Evolutionary conservation across 2,888 invertebrate genomes (phyloP).

Genomic region (Hirtodrosophila duncani): DNA sequence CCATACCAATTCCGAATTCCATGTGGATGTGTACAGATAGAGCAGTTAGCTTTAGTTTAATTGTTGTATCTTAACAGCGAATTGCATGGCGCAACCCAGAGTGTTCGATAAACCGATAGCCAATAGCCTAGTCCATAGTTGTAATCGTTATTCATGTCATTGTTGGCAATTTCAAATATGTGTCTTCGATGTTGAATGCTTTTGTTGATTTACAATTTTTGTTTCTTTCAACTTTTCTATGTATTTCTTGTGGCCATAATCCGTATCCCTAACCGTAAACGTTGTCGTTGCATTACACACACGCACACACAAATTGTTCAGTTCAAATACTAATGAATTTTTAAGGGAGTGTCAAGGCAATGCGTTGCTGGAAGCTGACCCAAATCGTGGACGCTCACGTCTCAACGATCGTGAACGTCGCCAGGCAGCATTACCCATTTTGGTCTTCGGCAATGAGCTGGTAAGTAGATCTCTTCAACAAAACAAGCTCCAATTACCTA

Average conservation of each 20-base stretch:
- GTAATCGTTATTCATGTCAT: slow-evolving; percentile 11
- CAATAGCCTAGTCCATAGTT: too few relatives aligned
- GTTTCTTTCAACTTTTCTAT: slow-evolving; percentile 40
- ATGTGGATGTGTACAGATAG: too few relatives aligned
- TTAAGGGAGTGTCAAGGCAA: slow-evolving; percentile 84
- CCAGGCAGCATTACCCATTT: slow-evolving; percentile 91
- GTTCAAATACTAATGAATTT: slow-evolving; percentile 91
- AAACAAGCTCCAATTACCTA: neutral
- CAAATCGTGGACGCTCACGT: slow-evolving; percentile 79
- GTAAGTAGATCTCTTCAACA: slow-evolving; percentile 78
- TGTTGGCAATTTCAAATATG: too few relatives aligned
- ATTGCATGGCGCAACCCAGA: too few relatives aligned
- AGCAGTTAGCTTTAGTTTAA: too few relatives aligned
- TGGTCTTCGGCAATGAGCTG: slow-evolving; percentile 93
- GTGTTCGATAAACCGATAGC: too few relatives aligned
- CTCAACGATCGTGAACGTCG: slow-evolving; percentile 89
- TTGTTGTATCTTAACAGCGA: too few relatives aligned
- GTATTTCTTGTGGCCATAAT: slow-evolving; percentile 34
- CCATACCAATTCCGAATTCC: neutral
- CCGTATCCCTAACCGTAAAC: slow-evolving; percentile 42
- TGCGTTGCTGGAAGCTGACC: slow-evolving; percentile 78
- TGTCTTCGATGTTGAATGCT: slow-evolving; percentile 17
- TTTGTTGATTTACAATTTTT: slow-evolving; percentile 37
- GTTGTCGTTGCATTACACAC: slow-evolving; percentile 56
- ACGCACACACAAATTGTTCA: slow-evolving; percentile 74